Evolutionary conservation across 37 sponge, comb jelly and placozoan species (phyloP), one percentile per base, ranked within the genome.

Genomic region (Ephydatia muelleri): DNA sequence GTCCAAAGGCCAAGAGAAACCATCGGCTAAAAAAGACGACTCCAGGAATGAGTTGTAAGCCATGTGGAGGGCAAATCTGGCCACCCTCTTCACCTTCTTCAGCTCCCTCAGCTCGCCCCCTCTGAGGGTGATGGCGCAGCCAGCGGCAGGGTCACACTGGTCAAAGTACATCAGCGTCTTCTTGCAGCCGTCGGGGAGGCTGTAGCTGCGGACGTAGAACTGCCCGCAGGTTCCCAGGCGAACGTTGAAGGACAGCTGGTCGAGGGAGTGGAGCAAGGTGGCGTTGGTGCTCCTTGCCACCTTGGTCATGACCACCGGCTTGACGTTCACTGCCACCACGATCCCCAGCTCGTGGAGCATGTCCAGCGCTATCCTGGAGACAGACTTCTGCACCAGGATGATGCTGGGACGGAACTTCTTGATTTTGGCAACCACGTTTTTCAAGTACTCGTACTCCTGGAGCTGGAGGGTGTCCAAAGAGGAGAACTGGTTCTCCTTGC

Each of bases 101-200:
- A 96, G 77, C 38, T 90, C 92, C 23, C 65, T 43, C 19, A 80
- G 72, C 16, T 67, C 72, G 47, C 75, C 95, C 1, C 99, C 99
- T n/a, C 83, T 77, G 26, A 98, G 87, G 4, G 91, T 87, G 73
- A 98, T 84, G 47, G 86, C 88, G 38, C 97, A 94, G 47, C 94
- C 96, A 19, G 88, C 68, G 28, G 73, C 67, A 1, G 72, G 87
- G 11, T 90, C 74, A 82, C 99, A 98, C 13, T 91, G 88, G 43
- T 94, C 95, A 71, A 98, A 96, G 68, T 90, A 96, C 88, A 96
- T 94, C 67, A 98, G 83, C 35, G 95, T 92, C 78, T 98, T 98
- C 36, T 86, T 84, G 43, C 73, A 64, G 1, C 94, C 93, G 68
- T 87, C 83, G 6, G 92, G 86, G 0, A 94, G 90, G 29, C 79